Conservation (phyloP, 2,888 invertebrate genomes). For the Heliconius sara region DNA sequence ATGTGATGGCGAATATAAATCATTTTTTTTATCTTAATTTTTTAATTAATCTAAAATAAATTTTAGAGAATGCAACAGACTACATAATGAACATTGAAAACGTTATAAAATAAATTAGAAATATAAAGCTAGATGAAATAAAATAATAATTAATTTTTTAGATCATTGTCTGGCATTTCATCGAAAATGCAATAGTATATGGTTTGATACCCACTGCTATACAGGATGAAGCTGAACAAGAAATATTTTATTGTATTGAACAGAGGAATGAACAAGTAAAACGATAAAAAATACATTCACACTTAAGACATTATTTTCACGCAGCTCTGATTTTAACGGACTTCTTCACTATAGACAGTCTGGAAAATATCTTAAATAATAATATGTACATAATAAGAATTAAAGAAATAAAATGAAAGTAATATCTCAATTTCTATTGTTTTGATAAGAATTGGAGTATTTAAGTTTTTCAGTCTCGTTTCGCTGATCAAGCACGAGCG, state of each 20-base stretch:
- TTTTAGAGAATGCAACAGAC: neutral
- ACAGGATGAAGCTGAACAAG: neutral
- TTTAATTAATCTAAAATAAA: neutral
- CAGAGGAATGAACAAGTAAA: too few species aligned
- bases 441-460: neutral
- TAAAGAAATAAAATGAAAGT: neutral
- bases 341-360: neutral
- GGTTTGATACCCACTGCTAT: too few species aligned
- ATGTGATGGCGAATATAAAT: too few species aligned
- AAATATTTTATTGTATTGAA: neutral
- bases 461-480: neutral
- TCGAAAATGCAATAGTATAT: too few species aligned
- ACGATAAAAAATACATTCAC: neutral
- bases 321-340: neutral
- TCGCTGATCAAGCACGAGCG: slow-evolving; percentile 12
- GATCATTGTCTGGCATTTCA: too few species aligned
- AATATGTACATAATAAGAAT: neutral
- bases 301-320: neutral
- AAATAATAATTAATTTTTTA: neutral
- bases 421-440: neutral
- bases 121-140: neutral
- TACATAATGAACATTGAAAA: neutral
- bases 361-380: neutral
- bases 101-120: neutral
- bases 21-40: too few species aligned